Base-by-base conservation (phyloP, 2,888 invertebrate genomes). In the Drosophila acutilabella region DNA sequence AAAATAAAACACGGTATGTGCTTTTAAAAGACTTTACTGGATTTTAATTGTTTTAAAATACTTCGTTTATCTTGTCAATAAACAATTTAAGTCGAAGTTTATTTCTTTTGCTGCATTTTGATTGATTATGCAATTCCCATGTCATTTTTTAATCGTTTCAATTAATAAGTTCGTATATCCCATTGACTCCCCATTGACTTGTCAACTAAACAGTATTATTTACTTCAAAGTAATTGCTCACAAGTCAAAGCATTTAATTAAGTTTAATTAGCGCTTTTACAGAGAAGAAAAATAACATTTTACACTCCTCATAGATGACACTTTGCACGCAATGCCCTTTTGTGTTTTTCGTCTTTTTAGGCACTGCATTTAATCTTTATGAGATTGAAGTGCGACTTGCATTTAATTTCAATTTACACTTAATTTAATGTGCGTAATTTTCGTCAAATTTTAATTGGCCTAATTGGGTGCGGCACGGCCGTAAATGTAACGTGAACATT, bases 401-500 rank as follows among this genome's bases (percentile, higher is more conserved):
- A 74, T 64, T 74, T 69, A 56, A 74, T 60, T 74, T 74, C 26
- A 52, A 74, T 61, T 61, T 44, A 10, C 51, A 64, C 53, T 56
- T 74, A 47, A 74, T 71, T 74, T 74, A 74, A 67, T 71, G 51
- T 18, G 50, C 20, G 66, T 45, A 61, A 64, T 71, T 66, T 67
- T 59, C 54, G 57, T 53, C 60, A 36, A 74, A 64, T 71, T 81
- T 70, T 81, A 81, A 81, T 83, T 81, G 83, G 62, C 26, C 78
- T 75, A 83, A 81, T 81, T 81, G 75, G 72, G 64, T 71, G 83
- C 61, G 71, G 79, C 74, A 73, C 71, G 76, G 73, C 74, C 56
- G 59, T 81, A 73, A 78, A 75, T 59, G 69, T 71, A 50, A 67
- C 50, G 48, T 56, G 61, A 65, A 18, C 62, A 58, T 48, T 65